phyloP scores from a whole-genome alignment of 2,888 invertebrate species.

The Cordilura impudica region DNA sequence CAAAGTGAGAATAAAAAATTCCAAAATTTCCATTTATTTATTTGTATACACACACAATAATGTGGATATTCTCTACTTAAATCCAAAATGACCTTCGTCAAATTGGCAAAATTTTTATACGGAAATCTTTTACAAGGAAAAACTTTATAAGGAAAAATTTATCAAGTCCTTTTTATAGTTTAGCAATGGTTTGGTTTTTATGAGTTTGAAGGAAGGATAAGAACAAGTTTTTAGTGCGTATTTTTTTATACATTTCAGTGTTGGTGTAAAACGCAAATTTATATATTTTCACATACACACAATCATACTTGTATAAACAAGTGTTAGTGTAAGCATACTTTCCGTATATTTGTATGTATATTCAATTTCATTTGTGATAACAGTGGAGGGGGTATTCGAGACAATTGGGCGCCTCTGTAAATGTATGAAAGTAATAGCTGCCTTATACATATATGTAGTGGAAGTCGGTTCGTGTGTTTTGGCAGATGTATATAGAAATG shows the following conservation, averaged over 20 bases:
- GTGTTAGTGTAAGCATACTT: background rate
- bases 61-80: background rate
- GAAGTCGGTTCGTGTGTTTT: background rate
- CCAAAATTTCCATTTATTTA: background rate
- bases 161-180: constrained; percentile 1
- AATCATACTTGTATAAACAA: background rate
- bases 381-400: constrained; percentile 58
- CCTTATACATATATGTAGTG: constrained; percentile 39
- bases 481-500: background rate
- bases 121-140: background rate
- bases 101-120: background rate
- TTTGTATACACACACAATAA: background rate
- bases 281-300: background rate
- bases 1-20: constrained; percentile 30
- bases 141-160: too few relatives aligned
- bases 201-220: background rate
- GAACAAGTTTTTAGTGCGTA: constrained; percentile 14
- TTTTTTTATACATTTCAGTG: background rate
- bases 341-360: constrained; percentile 27
- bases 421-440: constrained; percentile 41
- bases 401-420: constrained; percentile 54
- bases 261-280: constrained; percentile 22
- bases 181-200: background rate
- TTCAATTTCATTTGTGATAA: constrained; percentile 18
- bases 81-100: background rate